Evolutionary conservation across 2,888 invertebrate species (phyloP).

Genomic region (Drosophila longiperda): DNA sequence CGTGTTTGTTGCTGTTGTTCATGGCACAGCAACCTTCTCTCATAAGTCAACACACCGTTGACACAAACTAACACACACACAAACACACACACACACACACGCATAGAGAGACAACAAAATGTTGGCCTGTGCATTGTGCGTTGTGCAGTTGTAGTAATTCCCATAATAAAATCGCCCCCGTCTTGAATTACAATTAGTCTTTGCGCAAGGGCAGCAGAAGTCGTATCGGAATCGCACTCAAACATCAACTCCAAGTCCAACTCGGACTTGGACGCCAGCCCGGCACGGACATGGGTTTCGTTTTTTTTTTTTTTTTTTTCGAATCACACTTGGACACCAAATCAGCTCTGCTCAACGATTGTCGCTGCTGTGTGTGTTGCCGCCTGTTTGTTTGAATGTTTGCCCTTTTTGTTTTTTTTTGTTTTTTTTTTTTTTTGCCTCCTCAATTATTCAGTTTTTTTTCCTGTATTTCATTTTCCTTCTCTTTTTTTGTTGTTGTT

Average conservation of each 20-base stretch:
- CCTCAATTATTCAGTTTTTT: constrained; percentile 18
- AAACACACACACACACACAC: constrained; percentile 18
- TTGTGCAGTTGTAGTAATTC: constrained; percentile 80
- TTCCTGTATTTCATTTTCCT: background rate
- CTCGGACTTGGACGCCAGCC: constrained; percentile 12
- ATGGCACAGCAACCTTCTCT: constrained; percentile 50
- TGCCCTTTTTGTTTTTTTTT: constrained; percentile 28
- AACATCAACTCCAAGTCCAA: constrained; percentile 5
- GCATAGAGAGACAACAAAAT: constrained; percentile 18
- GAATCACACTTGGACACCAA: constrained; percentile 16
- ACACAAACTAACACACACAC: constrained; percentile 41
- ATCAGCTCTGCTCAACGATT: constrained; percentile 34
- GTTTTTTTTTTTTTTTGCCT: constrained; percentile 14
- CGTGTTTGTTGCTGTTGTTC: constrained; percentile 39
- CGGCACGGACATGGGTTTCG: constrained; percentile 9
- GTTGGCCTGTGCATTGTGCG: constrained; percentile 34
- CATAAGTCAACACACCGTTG: constrained; percentile 70
- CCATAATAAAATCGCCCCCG: constrained; percentile 84
- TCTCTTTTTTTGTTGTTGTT: constrained; percentile 28
- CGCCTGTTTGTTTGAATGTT: constrained; percentile 18
- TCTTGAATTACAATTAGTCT: constrained; percentile 84
- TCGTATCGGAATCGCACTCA: constrained; percentile 33
- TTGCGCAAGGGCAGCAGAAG: constrained; percentile 60
- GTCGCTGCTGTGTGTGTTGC: constrained; percentile 24
- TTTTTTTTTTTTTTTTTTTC: background rate